These are phyloP conservation scores for Helobdella robusta DNA, from an alignment of 2,888 invertebrate species.

Conservation along the genomic window DNA sequence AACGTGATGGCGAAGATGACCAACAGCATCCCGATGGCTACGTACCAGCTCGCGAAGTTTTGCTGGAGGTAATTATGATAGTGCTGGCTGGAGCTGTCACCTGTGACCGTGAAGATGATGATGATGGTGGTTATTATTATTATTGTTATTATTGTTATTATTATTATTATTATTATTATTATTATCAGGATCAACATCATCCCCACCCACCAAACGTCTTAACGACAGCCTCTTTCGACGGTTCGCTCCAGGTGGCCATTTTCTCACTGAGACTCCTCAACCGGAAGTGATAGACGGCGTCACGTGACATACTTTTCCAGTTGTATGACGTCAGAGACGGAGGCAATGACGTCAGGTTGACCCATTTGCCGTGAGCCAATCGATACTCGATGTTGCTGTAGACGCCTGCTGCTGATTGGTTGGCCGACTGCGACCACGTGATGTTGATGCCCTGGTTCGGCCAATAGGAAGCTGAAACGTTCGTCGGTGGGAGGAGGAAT, in stretches of 20 bases:
- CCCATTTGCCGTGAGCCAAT: conserved; percentile 33
- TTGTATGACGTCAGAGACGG: conserved; percentile 26
- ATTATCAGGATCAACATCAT: conserved; percentile 1
- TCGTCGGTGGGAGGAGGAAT: conserved; percentile 19
- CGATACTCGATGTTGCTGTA: conserved; percentile 40
- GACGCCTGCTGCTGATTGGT: conserved; percentile 39
- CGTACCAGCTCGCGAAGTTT: too few relatives aligned
- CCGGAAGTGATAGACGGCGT: conserved; percentile 31
- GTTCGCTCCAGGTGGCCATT: neutral
- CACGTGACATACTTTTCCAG: conserved; percentile 31
- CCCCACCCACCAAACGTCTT: neutral
- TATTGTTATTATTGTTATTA: neutral
- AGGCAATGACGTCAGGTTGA: conserved; percentile 15
- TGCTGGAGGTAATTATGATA: too few relatives aligned
- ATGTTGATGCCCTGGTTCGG: conserved; percentile 15
- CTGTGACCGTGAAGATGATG: too few relatives aligned
- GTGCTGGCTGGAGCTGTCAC: too few relatives aligned
- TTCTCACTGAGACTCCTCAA: conserved; percentile 11
- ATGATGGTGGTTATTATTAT: too few relatives aligned
- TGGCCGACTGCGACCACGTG: conserved; percentile 5
- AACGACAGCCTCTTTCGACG: neutral
- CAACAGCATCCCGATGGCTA: too few relatives aligned
- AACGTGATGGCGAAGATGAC: neutral
- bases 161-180: neutral
- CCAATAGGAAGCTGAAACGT: conserved; percentile 12